Evolutionary conservation across 2,888 invertebrate genomes (phyloP).

Genomic region (Taphrorychus bicolor): DNA sequence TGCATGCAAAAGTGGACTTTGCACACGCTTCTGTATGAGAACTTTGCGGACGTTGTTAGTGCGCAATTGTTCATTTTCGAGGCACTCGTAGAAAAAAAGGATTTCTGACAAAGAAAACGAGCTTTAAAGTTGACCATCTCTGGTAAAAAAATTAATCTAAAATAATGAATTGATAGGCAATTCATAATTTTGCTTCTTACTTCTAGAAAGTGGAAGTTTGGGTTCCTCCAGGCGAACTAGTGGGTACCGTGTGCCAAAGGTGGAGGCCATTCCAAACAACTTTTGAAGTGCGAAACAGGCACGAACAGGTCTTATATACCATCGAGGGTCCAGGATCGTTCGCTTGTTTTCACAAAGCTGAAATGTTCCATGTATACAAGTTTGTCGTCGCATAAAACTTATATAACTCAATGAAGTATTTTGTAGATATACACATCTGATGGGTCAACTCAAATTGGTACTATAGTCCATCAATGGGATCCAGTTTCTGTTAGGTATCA

Average conservation of each 20-base stretch:
- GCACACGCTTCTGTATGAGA: no score
- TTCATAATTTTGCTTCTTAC: background rate
- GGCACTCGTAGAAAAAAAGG: no score
- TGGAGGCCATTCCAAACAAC: conserved; percentile 71
- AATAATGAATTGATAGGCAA: no score
- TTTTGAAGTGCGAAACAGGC: conserved; percentile 72
- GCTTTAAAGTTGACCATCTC: no score
- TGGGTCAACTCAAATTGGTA: conserved; percentile 68
- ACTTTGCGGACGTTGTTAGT: no score
- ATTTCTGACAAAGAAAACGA: no score
- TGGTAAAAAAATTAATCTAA: no score
- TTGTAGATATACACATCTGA: conserved; percentile 66
- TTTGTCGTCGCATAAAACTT: background rate
- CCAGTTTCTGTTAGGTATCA: conserved; percentile 72
- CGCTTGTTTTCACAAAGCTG: conserved; percentile 66
- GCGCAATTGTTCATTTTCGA: no score
- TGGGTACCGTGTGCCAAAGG: conserved; percentile 75
- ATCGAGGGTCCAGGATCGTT: conserved; percentile 77
- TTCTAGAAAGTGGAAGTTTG: conserved; percentile 73
- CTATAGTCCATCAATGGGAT: conserved; percentile 77
- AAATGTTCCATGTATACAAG: conserved; percentile 67
- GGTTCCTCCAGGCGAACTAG: conserved; percentile 72
- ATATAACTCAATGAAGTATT: conserved; percentile 22
- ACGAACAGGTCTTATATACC: conserved; percentile 69
- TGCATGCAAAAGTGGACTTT: no score